Conservation (phyloP, 2,888 invertebrate genomes). For the Campaea margaritaria region DNA sequence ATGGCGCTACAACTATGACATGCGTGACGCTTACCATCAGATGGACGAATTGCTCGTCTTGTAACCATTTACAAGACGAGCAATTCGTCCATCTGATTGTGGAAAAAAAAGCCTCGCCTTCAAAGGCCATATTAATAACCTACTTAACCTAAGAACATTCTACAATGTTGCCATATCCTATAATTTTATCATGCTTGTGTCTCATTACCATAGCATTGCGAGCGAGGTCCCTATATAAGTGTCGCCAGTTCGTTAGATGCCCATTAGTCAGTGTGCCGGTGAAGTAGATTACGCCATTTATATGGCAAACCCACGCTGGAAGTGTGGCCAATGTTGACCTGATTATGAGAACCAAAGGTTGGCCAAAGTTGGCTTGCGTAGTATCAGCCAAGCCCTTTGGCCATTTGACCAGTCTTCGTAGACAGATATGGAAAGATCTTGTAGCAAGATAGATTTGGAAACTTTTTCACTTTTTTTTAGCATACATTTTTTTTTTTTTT, state of each 20-base stretch:
- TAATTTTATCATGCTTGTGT: constrained; percentile 20
- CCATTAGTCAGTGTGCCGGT: constrained; percentile 67
- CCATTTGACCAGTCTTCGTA: background rate
- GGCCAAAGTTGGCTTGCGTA: background rate
- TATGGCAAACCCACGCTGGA: constrained; percentile 65
- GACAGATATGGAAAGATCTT: too few relatives aligned
- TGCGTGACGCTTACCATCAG: too few relatives aligned
- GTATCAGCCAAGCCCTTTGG: background rate
- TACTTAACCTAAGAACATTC: background rate
- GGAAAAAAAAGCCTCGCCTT: too few relatives aligned
- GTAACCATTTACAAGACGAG: too few relatives aligned
- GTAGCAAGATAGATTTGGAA: too few relatives aligned
- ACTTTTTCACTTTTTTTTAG: too few relatives aligned
- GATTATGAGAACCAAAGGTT: constrained; percentile 12
- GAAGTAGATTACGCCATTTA: constrained; percentile 73
- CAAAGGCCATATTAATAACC: background rate
- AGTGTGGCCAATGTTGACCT: constrained; percentile 31
- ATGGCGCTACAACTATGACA: too few relatives aligned
- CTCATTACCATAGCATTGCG: constrained; percentile 31
- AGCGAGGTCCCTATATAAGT: constrained; percentile 51
- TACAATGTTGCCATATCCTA: constrained; percentile 2
- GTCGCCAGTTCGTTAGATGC: constrained; percentile 77
- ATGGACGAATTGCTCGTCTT: too few relatives aligned
- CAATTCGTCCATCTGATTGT: too few relatives aligned
- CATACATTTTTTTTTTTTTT: too few relatives aligned